Base-by-base conservation (phyloP, 2,113 vertebrate genomes). In the Podiceps cristatus region DNA sequence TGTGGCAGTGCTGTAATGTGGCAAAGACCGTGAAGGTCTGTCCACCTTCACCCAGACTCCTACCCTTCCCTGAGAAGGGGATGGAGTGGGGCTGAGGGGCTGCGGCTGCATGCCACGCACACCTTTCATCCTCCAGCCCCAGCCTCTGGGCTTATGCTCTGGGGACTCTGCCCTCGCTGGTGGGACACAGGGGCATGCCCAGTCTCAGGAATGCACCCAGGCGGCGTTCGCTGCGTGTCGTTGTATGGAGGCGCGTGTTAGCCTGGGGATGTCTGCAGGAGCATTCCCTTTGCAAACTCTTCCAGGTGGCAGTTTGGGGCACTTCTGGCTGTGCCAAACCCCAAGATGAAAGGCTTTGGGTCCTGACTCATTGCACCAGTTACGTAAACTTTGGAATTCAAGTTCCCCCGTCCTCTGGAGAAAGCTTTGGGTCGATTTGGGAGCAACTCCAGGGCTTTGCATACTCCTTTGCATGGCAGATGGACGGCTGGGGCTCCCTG, bases 241-340 rank as follows among this genome's bases (percentile, higher is more conserved):
- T 24, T 20, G 22, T 25, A 4, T 27, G 24, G 64, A 35, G 1
- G 2, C 0, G 0, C 0, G 7, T 56, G 47, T 12, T 35, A 27
- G 4, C 80, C 56, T 58, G 53, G 66, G 42, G 86, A 23, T 11
- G 52, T 55, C 80, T 77, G 55, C 68, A 29, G 63, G 31, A 73
- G 28, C 0, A 0, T 52, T 68, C 35, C 47, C 62, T 59, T 19
- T 50, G 22, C 73, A 62, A 37, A 13, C 81, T 52, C 42, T 52
- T 72, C 64, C 56, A 24, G 1, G 33, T 47, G 25, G 31, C 67
- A 87, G 19, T 80, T 10, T 60, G 66, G 78, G 75, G 49, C 58
- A 5, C 1, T 53, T 69, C 35, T 31, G 75, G 20, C 13, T 31
- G n/a, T 0, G 33, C 23, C 35, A 68, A 79, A 45, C 22, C 45